phyloP scores from a whole-genome alignment of 2,797 vertebrate species.

The Bufotes viridis region DNA sequence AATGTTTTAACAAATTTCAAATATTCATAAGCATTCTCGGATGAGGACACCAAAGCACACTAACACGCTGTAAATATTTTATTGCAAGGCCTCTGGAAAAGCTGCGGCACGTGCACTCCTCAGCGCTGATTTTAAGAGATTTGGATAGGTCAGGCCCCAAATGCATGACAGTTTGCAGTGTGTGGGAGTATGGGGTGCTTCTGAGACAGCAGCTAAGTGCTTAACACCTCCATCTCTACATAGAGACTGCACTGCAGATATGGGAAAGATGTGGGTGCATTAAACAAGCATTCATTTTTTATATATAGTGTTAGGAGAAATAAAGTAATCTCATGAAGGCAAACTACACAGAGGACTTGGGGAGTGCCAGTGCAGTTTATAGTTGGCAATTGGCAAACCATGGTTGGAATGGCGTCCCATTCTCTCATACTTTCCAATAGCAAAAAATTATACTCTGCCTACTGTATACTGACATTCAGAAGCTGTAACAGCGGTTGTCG shows the following conservation, averaged over 20 bases:
- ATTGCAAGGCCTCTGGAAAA: conserved; percentile 53
- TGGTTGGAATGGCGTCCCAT: neutral
- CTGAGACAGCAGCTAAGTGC: conserved; percentile 54
- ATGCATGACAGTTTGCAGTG: conserved; percentile 43
- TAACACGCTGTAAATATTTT: conserved; percentile 65
- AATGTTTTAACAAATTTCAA: conserved; percentile 62
- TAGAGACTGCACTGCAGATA: conserved; percentile 6
- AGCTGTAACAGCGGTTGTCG: too few species aligned
- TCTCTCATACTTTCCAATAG: neutral
- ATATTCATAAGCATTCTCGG: conserved; percentile 63
- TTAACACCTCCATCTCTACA: conserved; percentile 55
- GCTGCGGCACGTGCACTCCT: conserved; percentile 49
- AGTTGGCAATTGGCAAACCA: neutral
- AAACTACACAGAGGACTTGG: conserved; percentile 12
- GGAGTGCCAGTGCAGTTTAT: neutral
- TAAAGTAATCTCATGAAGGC: conserved; percentile 29
- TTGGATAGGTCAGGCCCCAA: conserved; percentile 59
- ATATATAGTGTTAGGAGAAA: conserved; percentile 26
- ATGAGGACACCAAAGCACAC: conserved; percentile 63
- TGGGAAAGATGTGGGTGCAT: conserved; percentile 34
- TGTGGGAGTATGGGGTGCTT: conserved; percentile 44
- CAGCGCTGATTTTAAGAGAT: conserved; percentile 61
- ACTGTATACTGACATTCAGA: neutral
- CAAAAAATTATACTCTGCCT: neutral
- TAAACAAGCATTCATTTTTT: conserved; percentile 55